Evolutionary conservation across 2,797 vertebrate species (phyloP).

Genomic region (Botia kubotai): DNA sequence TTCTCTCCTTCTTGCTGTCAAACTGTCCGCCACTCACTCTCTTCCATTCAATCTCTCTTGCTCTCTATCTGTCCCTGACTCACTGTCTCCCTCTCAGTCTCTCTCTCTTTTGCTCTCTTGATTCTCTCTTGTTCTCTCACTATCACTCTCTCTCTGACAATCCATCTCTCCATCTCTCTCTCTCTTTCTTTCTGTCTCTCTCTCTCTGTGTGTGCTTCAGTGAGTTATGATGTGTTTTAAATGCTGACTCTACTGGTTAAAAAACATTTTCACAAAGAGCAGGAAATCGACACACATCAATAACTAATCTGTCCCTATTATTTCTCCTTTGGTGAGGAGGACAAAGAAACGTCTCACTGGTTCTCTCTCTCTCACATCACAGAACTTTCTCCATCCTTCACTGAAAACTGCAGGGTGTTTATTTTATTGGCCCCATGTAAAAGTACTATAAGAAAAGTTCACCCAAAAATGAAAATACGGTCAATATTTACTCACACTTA

Average conservation of each 20-base stretch:
- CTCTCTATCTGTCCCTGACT: too few species aligned
- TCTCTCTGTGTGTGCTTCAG: neutral
- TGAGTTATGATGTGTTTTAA: constrained; percentile 20
- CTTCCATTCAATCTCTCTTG: too few species aligned
- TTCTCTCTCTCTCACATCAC: neutral
- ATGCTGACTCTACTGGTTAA: constrained; percentile 38
- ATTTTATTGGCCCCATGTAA: neutral
- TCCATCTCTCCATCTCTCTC: neutral
- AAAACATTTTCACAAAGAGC: constrained; percentile 34
- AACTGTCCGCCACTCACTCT: too few species aligned
- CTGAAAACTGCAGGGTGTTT: neutral
- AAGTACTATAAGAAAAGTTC: neutral
- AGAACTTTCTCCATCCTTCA: neutral
- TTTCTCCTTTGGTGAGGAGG: constrained; percentile 30
- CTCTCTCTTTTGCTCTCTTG: neutral
- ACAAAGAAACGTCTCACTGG: constrained; percentile 10
- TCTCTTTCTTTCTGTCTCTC: neutral
- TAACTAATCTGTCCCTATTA: constrained; percentile 43
- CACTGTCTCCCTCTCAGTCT: too few species aligned
- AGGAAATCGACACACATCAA: constrained; percentile 38
- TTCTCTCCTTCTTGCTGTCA: too few species aligned
- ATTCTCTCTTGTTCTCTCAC: neutral
- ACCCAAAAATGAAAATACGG: neutral
- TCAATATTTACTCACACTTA: neutral
- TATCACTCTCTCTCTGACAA: neutral